Evolutionary conservation across 2,888 invertebrate genomes (phyloP), one percentile per base, ranked within the genome.

Genomic region (Caradrina kadenii): DNA sequence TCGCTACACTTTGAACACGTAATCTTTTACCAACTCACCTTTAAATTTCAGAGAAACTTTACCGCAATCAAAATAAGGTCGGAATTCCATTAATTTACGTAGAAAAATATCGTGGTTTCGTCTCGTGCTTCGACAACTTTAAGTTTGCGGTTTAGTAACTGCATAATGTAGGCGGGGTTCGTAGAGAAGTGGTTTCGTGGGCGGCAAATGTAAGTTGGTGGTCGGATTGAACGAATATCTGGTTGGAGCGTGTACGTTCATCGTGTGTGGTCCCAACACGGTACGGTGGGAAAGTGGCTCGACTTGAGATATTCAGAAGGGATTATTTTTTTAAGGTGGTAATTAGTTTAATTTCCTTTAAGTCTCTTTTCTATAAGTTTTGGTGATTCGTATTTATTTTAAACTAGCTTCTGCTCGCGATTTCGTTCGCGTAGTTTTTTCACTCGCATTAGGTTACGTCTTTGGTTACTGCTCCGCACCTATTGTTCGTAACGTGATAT

Each of bases 211-310:
- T 82, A 82, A 67, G 58, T 80, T 86, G 63, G 86, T 81, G 58
- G 69, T 73, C 70, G 79, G 83, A 84, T 87, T 86, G 86, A 86
- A 84, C 88, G 87, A 86, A 87, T 88, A 81, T 86, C 81, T 80
- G 83, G 80, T 78, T 79, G 78, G 60, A 70, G 80, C 84, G 79
- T 81, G 81, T 77, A 84, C 84, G 82, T 61, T 73, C 88, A 56
- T 71, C 86, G 87, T 89, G 89, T 89, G 90, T 89, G 89, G 89
- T 89, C 89, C 64, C 49, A 53, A 69, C 64, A 69, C 73, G 77
- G 39, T 69, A 68, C 60, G 83, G 19, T 63, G 22, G 65, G 80
- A 64, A 84, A 78, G 53, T 56, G 72, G 83, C 88, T 89, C 83
- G 79, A 85, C 81, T 80, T 79, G 8, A 11, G 21, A 68, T 67